Base-by-base conservation (phyloP, 2,113 vertebrate species). In the Pachycephala philippinensis region DNA sequence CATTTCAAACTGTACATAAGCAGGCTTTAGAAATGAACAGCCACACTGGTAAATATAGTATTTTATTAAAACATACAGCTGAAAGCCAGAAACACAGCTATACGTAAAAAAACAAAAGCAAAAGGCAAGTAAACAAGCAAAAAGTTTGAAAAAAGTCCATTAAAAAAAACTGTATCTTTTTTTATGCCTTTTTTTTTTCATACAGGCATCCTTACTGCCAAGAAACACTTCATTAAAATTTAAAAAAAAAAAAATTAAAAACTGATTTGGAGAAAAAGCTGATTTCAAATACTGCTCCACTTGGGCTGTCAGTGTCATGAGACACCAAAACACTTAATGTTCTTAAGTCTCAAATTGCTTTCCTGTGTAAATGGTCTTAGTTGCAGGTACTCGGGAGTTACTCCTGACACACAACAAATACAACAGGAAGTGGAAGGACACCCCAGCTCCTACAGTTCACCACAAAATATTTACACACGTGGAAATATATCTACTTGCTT, bases 1-100 rank as follows among this genome's bases (percentile, higher is more conserved):
- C 93, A 95, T 95, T 96, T 95, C 97, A 93, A 93, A 95, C 52
- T 76, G 66, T 92, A 68, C 81, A 94, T 91, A 95, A 87, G 68
- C 91, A 95, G 65, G 82, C 72, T 95, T 96, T 79, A 90, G 66
- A 97, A 97, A 97, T 60, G 52, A 74, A 86, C 87, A 94, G 74
- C 84, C 86, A 87, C 56, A 72, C 81, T 83, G 53, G 53, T 84
- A 90, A 79, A 63, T 81, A 97, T 52, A 91, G 69, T 53, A 85
- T 93, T 91, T 80, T 64, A 89, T 66, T 93, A 91, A 92, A 79
- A 86, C 49, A 92, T 61, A 86, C 39, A 96, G 77, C 80, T 87
- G 89, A 93, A 84, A 56, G 76, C 31, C 87, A 80, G 56, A 71
- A 92, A 87, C 21, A 78, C 21, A 78, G 37, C 26, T 37, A 28